Conservation (phyloP, 53 echinoderm and acorn worm species). For the Holothuria scabra region DNA sequence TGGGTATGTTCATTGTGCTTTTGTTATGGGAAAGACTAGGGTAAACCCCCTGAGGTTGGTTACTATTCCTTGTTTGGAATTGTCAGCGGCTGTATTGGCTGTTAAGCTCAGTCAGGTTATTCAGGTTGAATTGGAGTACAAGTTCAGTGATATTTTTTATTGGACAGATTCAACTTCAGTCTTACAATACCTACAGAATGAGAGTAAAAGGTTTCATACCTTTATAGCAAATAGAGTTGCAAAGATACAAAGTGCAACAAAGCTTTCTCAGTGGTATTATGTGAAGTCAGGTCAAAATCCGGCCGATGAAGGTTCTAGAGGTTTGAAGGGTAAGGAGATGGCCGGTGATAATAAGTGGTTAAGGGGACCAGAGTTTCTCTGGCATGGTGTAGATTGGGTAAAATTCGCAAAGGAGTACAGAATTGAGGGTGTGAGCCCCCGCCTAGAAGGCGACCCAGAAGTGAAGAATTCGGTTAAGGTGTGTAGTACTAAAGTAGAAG, state of each 20-base stretch:
- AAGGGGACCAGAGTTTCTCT: no score
- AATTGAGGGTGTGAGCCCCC: no score
- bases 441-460: no score
- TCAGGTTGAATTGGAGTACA: constrained; percentile 25
- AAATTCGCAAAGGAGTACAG: no score
- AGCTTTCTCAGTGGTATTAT: background rate
- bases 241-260: constrained; percentile 41
- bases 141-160: constrained; percentile 13
- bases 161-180: constrained; percentile 66
- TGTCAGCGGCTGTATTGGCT: constrained; percentile 60
- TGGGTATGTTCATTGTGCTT: constrained; percentile 35
- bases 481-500: no score
- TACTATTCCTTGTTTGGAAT: constrained; percentile 59
- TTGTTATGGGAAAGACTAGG: constrained; percentile 61
- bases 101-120: background rate
- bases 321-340: background rate
- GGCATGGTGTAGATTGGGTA: no score
- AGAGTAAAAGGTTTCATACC: constrained; percentile 55
- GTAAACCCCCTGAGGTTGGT: constrained; percentile 55
- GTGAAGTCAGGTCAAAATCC: background rate
- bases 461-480: no score
- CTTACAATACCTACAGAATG: constrained; percentile 56
- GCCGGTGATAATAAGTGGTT: no score
- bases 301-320: constrained; percentile 46
- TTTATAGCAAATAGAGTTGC: constrained; percentile 65